Evolutionary conservation across 2,797 vertebrate genomes (phyloP).

Genomic region (Argentina silus): DNA sequence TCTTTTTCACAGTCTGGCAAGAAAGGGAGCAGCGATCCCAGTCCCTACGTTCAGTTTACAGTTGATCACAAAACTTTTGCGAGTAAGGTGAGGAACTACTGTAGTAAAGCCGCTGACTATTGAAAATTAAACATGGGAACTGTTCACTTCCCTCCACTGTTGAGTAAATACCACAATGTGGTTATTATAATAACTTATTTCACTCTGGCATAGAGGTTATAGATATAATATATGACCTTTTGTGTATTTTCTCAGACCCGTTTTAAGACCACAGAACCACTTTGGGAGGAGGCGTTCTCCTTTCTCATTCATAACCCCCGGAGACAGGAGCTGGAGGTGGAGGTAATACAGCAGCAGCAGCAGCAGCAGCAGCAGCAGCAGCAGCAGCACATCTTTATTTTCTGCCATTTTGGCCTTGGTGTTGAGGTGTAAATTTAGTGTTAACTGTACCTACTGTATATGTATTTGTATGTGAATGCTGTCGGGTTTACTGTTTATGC

Average conservation of each 20-base stretch:
- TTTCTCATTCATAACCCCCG: constrained; percentile 95
- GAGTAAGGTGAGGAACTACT: constrained; percentile 86
- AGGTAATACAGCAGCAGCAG: constrained; percentile 76
- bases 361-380: no score
- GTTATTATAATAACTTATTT: no score
- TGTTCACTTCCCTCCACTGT: background rate
- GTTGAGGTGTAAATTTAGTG: no score
- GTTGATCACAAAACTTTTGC: constrained; percentile 89
- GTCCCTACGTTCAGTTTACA: constrained; percentile 88
- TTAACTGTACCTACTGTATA: no score
- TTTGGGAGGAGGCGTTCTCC: constrained; percentile 95
- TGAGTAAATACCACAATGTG: background rate
- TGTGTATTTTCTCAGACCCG: constrained; percentile 79
- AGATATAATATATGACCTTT: background rate
- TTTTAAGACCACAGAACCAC: constrained; percentile 92
- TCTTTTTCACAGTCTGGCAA: constrained; percentile 83
- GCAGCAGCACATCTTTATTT: no score
- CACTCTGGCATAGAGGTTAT: no score
- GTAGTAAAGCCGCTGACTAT: background rate
- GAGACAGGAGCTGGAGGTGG: constrained; percentile 91
- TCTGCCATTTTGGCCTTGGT: background rate
- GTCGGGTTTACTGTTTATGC: background rate
- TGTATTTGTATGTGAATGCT: background rate
- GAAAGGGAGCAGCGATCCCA: constrained; percentile 93
- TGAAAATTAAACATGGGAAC: background rate